phyloP scores from a whole-genome alignment of 2,888 invertebrate genomes.

The Napeogenes sylphis region DNA sequence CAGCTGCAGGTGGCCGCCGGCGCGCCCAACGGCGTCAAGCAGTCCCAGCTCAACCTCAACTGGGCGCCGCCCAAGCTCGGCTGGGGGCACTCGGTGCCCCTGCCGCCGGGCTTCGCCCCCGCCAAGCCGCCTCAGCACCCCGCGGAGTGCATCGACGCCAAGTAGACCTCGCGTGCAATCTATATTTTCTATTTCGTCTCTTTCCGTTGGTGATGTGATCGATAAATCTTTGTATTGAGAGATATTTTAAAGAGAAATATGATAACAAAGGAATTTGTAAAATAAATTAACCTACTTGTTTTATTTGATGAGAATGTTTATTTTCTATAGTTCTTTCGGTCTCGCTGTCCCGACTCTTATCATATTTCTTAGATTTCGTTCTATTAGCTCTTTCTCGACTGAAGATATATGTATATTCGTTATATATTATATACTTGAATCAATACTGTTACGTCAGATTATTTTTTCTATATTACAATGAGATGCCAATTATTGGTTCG shows the following conservation, averaged over 20 bases:
- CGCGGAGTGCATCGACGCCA: constrained; percentile 75
- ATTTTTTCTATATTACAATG: constrained; percentile 72
- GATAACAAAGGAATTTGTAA: constrained; percentile 77
- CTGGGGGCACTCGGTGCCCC: constrained; percentile 51
- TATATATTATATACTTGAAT: constrained; percentile 61
- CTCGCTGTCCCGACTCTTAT: constrained; percentile 47
- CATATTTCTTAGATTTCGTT: constrained; percentile 58
- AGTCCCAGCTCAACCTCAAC: constrained; percentile 20
- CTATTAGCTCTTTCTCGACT: constrained; percentile 42
- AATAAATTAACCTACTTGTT: constrained; percentile 78
- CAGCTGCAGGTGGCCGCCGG: constrained; percentile 49
- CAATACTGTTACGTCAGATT: constrained; percentile 67
- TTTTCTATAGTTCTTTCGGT: constrained; percentile 35
- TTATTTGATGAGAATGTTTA: constrained; percentile 58
- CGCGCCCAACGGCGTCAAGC: constrained; percentile 37
- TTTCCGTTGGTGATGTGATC: constrained; percentile 70
- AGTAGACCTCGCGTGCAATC: constrained; percentile 53
- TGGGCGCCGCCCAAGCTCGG: constrained; percentile 37
- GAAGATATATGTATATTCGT: constrained; percentile 61
- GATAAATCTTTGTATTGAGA: constrained; percentile 77
- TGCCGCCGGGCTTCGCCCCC: constrained; percentile 72
- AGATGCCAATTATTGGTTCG: constrained; percentile 67
- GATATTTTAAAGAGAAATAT: constrained; percentile 78
- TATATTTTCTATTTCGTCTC: constrained; percentile 56
- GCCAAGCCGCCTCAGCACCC: constrained; percentile 59